Evolutionary conservation across 2,797 vertebrate species (phyloP).

Genomic region (Chromobotia macracanthus): DNA sequence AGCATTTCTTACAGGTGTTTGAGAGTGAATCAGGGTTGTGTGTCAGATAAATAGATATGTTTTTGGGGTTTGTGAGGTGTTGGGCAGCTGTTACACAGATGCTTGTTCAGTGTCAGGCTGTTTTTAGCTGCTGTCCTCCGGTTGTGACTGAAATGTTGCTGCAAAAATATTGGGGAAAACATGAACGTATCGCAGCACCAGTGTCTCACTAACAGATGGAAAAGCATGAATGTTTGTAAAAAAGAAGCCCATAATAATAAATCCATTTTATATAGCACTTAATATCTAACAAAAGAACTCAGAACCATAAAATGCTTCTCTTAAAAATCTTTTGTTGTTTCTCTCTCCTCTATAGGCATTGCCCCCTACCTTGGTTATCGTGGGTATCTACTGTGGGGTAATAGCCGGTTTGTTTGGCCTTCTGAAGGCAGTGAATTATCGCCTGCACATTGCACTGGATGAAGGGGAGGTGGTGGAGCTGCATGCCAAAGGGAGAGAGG

Average conservation of each 20-base stretch:
- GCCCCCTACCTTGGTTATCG: conserved; percentile 95
- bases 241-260: too few species aligned
- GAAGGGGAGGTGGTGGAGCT: conserved; percentile 95
- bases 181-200: background rate
- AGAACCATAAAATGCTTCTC: background rate
- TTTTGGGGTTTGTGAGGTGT: background rate
- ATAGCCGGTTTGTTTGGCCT: conserved; percentile 93
- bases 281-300: background rate
- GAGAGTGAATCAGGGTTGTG: background rate
- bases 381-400: conserved; percentile 96
- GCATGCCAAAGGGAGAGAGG: conserved; percentile 82
- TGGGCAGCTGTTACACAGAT: conserved; percentile 1
- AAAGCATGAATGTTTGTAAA: background rate
- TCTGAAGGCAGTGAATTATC: conserved; percentile 96
- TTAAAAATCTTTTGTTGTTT: conserved; percentile 14
- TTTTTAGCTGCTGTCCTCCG: conserved; percentile 35
- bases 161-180: background rate
- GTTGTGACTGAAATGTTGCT: conserved; percentile 22
- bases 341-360: conserved; percentile 79
- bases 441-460: conserved; percentile 94
- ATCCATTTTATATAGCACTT: too few species aligned
- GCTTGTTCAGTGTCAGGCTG: conserved; percentile 22
- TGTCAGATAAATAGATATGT: conserved; percentile 8
- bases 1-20: too few species aligned
- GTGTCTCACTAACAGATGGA: background rate